Evolutionary conservation across 2,797 vertebrate genomes (phyloP).

Genomic region (Macropodus opercularis): DNA sequence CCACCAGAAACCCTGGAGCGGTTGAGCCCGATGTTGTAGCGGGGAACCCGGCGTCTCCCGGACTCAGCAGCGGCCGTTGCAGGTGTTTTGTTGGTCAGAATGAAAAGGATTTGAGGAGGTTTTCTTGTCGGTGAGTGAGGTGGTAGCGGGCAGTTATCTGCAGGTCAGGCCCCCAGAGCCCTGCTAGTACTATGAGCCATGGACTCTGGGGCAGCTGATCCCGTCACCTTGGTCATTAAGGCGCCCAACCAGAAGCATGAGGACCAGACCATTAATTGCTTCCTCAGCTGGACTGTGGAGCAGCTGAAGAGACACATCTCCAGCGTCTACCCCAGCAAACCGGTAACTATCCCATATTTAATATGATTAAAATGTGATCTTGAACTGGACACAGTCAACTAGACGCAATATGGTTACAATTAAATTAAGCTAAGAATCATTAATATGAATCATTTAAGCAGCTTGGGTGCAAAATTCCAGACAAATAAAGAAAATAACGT

Average conservation of each 20-base stretch:
- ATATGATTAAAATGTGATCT: no score
- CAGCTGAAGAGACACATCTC: constrained; percentile 92
- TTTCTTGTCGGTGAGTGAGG: constrained; percentile 57
- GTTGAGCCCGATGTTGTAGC: constrained; percentile 42
- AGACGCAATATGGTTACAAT: no score
- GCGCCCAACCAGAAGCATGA: constrained; percentile 96
- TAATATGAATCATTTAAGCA: no score
- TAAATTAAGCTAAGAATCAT: no score
- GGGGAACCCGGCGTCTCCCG: constrained; percentile 1
- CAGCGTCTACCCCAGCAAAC: constrained; percentile 92
- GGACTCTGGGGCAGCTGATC: constrained; percentile 86
- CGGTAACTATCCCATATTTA: constrained; percentile 83
- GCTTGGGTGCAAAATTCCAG: no score
- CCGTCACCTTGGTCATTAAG: constrained; percentile 93
- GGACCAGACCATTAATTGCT: constrained; percentile 95
- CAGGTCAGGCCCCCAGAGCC: constrained; percentile 48
- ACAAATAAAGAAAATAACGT: no score
- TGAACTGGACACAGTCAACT: no score
- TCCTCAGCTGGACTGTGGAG: constrained; percentile 95
- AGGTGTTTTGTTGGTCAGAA: constrained; percentile 30
- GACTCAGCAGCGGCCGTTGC: constrained; percentile 11
- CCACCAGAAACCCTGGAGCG: constrained; percentile 27
- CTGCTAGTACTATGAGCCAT: constrained; percentile 76
- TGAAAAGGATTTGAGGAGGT: constrained; percentile 53
- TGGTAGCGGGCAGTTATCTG: constrained; percentile 5